phyloP scores from a whole-genome alignment of 1,140 invertebrate genomes.

The Arctopsyche grandis region DNA sequence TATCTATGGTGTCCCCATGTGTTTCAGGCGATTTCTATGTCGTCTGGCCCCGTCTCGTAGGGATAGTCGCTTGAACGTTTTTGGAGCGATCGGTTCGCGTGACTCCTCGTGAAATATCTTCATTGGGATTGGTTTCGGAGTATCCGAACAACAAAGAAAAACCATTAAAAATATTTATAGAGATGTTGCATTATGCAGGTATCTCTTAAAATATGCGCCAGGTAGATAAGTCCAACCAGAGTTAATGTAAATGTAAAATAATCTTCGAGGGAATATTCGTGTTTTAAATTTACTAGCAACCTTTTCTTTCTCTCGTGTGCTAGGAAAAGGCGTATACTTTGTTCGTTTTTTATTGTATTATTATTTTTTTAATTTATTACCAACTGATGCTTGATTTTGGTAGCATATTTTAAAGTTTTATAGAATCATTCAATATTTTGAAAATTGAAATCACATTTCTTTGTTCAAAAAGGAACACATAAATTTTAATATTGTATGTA shows the following conservation, averaged over 20 bases:
- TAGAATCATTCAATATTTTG: too few relatives aligned
- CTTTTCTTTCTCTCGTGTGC: conserved; percentile 35
- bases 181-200: conserved; percentile 55
- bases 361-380: conserved; percentile 12
- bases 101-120: conserved; percentile 54
- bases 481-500: too few relatives aligned
- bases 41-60: conserved; percentile 23
- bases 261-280: conserved; percentile 52
- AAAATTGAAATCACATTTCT: too few relatives aligned
- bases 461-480: too few relatives aligned
- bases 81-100: conserved; percentile 50
- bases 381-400: neutral
- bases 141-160: conserved; percentile 52
- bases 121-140: conserved; percentile 52
- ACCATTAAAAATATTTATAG: conserved; percentile 55
- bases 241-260: conserved; percentile 51
- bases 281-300: conserved; percentile 47
- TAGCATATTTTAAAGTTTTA: neutral
- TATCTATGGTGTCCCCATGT: conserved; percentile 41
- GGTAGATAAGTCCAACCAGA: conserved; percentile 48
- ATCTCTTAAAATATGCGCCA: conserved; percentile 52
- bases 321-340: conserved; percentile 23
- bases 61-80: neutral
- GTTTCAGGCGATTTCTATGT: neutral
- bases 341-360: neutral